A percentile compares a stretch with the other conserved stretches of the same genome.
These are phyloP conservation scores for Cyphomyrmex costatus DNA, from an alignment of 1,140 invertebrate genomes.

Conservation along the genomic window DNA sequence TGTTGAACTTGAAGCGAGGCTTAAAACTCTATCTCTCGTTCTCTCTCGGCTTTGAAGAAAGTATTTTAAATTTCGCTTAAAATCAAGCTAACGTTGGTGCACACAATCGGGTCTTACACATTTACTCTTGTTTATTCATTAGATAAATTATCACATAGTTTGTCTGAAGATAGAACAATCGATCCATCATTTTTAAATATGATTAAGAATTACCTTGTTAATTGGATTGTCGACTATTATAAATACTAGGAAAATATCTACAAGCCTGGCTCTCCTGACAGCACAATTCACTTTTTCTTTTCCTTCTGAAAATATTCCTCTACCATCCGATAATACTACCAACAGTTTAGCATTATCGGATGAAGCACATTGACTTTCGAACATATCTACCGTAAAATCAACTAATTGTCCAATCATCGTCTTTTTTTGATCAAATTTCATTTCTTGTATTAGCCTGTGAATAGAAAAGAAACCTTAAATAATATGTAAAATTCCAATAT, in stretches of 20 bases:
- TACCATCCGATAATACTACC: constrained; percentile 97
- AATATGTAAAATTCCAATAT: not conserved
- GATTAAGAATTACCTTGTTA: constrained; percentile 91
- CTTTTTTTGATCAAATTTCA: constrained; percentile 93
- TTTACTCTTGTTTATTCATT: too few relatives aligned
- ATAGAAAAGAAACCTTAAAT: not conserved
- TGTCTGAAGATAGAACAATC: too few relatives aligned
- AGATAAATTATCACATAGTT: too few relatives aligned
- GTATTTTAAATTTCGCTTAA: too few relatives aligned
- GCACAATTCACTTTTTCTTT: constrained; percentile 92
- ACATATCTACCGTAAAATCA: constrained; percentile 92
- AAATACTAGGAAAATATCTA: constrained; percentile 97
- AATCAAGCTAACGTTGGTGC: too few relatives aligned
- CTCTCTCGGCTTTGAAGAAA: too few relatives aligned
- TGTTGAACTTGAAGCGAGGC: too few relatives aligned
- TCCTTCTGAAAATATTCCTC: constrained; percentile 97
- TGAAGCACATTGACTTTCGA: constrained; percentile 87
- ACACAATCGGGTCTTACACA: too few relatives aligned
- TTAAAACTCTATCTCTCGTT: too few relatives aligned
- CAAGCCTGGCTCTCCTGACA: constrained; percentile 92
- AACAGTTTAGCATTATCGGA: constrained; percentile 94
- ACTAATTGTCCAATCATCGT: constrained; percentile 94
- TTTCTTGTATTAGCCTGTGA: constrained; percentile 90
- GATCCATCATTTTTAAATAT: not conserved
- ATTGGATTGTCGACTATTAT: constrained; percentile 97